phyloP scores from a whole-genome alignment of 2,888 invertebrate genomes.

The Limnephilus auricula region DNA sequence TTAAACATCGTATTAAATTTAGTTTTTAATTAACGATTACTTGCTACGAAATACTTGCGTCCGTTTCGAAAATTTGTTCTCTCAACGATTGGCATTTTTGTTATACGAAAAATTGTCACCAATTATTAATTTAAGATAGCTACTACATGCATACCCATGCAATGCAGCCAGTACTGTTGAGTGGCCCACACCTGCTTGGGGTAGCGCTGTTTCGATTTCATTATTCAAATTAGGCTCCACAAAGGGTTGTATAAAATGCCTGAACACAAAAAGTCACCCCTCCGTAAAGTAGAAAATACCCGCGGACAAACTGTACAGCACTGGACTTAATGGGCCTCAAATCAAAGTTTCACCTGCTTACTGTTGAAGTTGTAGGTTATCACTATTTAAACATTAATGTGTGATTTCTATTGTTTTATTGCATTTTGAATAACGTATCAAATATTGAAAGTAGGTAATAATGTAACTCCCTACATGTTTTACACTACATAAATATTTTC shows the following conservation, averaged over 20 bases:
- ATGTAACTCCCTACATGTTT: no score
- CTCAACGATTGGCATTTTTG: background rate
- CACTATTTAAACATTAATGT: background rate
- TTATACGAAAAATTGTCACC: background rate
- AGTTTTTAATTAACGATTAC: no score
- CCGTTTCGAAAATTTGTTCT: no score
- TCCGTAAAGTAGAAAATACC: background rate
- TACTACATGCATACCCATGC: background rate
- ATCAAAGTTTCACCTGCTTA: conserved; percentile 43
- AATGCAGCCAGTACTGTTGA: background rate
- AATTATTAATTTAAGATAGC: background rate
- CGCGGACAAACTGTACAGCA: conserved; percentile 23
- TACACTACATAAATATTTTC: no score
- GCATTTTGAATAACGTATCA: background rate
- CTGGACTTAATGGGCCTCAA: conserved; percentile 34
- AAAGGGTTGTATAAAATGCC: conserved; percentile 47
- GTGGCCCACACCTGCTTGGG: conserved; percentile 46
- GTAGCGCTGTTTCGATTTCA: conserved; percentile 50
- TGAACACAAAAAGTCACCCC: conserved; percentile 45
- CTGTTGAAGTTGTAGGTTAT: background rate
- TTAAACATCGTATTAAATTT: no score
- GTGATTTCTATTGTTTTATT: background rate
- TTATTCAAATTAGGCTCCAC: conserved; percentile 49
- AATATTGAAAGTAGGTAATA: no score
- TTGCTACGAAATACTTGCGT: no score